Percentiles rank a stretch among this genome's conserved stretches.
These are phyloP conservation scores for Schlechtendalia chinensis DNA, from an alignment of 1,140 invertebrate genomes.

Conservation along the genomic window DNA sequence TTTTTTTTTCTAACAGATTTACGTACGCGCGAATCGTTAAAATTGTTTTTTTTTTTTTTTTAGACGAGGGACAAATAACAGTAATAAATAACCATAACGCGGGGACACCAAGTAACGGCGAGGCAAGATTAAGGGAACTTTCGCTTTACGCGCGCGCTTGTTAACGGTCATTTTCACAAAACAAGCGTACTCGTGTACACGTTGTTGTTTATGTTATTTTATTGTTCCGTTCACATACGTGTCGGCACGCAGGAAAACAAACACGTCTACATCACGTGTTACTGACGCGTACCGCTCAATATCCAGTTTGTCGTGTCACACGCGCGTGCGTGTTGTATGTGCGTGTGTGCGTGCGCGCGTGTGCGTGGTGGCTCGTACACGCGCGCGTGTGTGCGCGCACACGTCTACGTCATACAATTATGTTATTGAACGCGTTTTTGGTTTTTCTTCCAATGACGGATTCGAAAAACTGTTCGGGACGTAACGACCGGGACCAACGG, in stretches of 20 bases:
- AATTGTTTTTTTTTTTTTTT: too few species aligned
- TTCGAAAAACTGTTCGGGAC: too few species aligned
- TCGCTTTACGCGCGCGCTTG: not conserved
- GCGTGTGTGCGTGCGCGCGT: too few species aligned
- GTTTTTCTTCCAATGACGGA: too few species aligned
- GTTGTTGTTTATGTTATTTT: too few species aligned
- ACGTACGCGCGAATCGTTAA: not conserved
- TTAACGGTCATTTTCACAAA: constrained; percentile 21
- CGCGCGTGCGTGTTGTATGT: too few species aligned
- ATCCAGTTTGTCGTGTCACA: not conserved
- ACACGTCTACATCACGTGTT: not conserved
- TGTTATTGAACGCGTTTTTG: too few species aligned
- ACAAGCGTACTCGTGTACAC: not conserved
- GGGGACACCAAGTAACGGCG: not conserved
- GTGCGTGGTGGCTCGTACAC: too few species aligned
- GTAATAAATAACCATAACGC: not conserved
- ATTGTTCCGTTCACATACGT: too few species aligned
- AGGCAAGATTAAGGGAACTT: constrained; percentile 18
- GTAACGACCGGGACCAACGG: too few species aligned
- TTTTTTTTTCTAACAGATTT: not conserved
- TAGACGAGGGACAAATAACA: not conserved
- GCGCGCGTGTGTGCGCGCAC: too few species aligned
- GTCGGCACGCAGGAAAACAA: not conserved
- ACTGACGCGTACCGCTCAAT: not conserved
- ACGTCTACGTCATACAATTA: too few species aligned